Evolutionary conservation across 2,888 invertebrate genomes (phyloP).

Genomic region (Hemicrepidius hirtus): DNA sequence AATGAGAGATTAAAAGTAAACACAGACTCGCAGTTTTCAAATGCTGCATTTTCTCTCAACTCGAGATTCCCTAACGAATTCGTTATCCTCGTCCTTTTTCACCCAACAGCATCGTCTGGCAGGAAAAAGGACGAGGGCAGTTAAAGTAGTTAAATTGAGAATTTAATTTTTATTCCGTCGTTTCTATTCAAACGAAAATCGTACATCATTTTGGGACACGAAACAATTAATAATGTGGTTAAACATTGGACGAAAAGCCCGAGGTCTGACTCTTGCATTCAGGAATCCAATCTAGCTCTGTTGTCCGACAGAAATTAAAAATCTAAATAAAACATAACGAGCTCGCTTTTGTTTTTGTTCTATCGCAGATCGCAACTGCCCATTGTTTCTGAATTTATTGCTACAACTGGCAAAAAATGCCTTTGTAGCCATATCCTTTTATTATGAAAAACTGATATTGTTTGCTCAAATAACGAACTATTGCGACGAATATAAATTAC

Average conservation of each 20-base stretch:
- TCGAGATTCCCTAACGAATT: constrained; percentile 49
- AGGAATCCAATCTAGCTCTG: constrained; percentile 62
- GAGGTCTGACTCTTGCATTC: constrained; percentile 58
- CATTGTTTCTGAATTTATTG: constrained; percentile 70
- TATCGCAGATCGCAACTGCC: constrained; percentile 67
- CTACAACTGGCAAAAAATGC: constrained; percentile 56
- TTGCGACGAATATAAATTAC: constrained; percentile 52
- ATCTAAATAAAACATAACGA: constrained; percentile 70
- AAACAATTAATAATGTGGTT: constrained; percentile 68
- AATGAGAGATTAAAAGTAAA: constrained; percentile 67
- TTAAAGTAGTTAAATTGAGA: constrained; percentile 58
- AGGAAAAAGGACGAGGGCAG: constrained; percentile 55
- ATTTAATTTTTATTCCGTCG: constrained; percentile 59
- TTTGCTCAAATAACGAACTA: constrained; percentile 52
- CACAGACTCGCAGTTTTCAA: constrained; percentile 55
- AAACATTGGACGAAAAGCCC: constrained; percentile 65
- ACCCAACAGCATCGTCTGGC: constrained; percentile 6
- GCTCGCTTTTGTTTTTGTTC: constrained; percentile 66
- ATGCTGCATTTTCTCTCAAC: constrained; percentile 51
- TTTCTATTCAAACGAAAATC: constrained; percentile 67
- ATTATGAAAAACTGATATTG: constrained; percentile 56
- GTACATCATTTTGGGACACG: constrained; percentile 66
- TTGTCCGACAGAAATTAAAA: constrained; percentile 64
- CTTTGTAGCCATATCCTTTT: constrained; percentile 53
- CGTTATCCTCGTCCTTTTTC: constrained; percentile 42